Evolutionary conservation across 2,888 invertebrate species (phyloP).

Genomic region (Dynastes maya): DNA sequence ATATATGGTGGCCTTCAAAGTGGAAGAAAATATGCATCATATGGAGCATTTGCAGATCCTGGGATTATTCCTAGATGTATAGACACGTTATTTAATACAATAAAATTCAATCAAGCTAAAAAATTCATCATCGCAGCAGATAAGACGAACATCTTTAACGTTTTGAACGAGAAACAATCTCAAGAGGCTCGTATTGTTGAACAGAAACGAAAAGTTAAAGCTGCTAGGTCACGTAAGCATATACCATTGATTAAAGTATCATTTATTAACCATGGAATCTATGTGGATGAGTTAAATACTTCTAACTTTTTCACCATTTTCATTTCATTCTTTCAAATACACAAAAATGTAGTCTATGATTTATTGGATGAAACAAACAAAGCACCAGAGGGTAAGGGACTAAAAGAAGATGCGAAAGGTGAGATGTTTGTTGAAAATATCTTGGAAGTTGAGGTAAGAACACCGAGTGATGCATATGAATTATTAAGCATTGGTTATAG

Average conservation of each 20-base stretch:
- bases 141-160: background rate
- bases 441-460: conserved; percentile 13
- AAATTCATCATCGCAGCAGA: background rate
- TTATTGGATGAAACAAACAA: conserved; percentile 10
- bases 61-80: conserved; percentile 20
- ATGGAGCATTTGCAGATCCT: background rate
- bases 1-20: background rate
- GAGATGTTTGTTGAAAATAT: conserved; percentile 4
- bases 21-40: background rate
- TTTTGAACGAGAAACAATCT: background rate
- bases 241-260: background rate
- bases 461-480: conserved; percentile 1
- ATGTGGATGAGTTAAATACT: background rate
- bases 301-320: conserved; percentile 3
- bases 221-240: background rate
- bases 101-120: conserved; percentile 1
- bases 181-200: background rate
- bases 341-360: conserved; percentile 16
- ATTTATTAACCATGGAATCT: conserved; percentile 5
- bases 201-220: conserved; percentile 10
- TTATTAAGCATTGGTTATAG: conserved; percentile 14
- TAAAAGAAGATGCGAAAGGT: background rate
- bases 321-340: conserved; percentile 9
- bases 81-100: conserved; percentile 25
- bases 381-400: background rate